Percentiles rank a stretch among this genome's conserved stretches.
Evolutionary conservation across 1,140 invertebrate genomes (phyloP).

Genomic region (Bombus waltoni): DNA sequence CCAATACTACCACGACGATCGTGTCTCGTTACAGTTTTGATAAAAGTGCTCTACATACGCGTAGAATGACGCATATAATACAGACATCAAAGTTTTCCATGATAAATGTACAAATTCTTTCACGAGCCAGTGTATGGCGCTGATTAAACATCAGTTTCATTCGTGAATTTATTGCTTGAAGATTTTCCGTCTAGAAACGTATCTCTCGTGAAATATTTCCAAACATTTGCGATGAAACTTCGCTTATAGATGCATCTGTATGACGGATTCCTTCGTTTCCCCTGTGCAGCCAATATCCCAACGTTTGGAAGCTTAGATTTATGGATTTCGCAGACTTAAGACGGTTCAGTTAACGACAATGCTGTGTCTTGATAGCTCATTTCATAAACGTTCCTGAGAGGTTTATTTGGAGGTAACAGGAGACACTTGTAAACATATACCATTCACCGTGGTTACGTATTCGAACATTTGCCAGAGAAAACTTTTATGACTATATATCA

Average conservation of each 20-base stretch:
- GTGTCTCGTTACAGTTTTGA: no score
- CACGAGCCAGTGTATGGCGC: slow-evolving; percentile 20
- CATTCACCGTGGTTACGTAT: not conserved
- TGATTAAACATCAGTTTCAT: slow-evolving; percentile 16
- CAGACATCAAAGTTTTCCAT: no score
- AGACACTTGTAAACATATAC: not conserved
- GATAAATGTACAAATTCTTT: not conserved
- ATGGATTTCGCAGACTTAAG: not conserved
- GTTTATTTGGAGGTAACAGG: no score
- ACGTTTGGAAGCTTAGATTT: not conserved
- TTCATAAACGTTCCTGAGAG: not conserved
- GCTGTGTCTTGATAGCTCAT: not conserved
- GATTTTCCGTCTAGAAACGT: not conserved
- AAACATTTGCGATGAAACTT: not conserved
- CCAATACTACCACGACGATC: no score
- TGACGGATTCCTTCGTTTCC: not conserved
- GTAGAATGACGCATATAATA: no score
- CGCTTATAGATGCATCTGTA: not conserved
- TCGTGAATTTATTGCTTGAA: not conserved
- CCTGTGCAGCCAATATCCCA: not conserved
- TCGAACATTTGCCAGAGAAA: not conserved
- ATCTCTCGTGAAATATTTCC: not conserved
- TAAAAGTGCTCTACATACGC: no score
- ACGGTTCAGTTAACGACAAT: not conserved
- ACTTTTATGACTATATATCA: no score